Evolutionary conservation across 2,888 invertebrate species (phyloP), one percentile per base, ranked within the genome.

Genomic region (Argyresthia goedartella): DNA sequence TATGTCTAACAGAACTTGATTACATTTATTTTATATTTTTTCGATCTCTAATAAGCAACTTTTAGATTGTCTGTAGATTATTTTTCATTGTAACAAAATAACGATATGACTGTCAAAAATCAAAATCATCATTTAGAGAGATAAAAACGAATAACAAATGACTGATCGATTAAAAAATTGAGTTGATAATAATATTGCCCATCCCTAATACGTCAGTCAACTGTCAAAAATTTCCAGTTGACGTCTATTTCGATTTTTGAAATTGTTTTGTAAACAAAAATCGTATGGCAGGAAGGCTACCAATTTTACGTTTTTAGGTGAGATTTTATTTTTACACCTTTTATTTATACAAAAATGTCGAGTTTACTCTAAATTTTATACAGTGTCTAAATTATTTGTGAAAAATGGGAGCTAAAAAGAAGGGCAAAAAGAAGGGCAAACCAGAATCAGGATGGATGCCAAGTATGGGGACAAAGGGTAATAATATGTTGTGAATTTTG

Each of bases 381-480:
- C 52, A 54, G 57, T 54, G 45, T 7, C 35, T 15, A 35, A 34
- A 52, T 59, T 58, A 25, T 25, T 25, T 25, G 36, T 34, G 11
- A 50, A 69, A 60, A 25, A 52, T 52, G 52, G 35, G 35, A 6
- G 35, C 52, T 11, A 52, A 52, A 52, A 76, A 70, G 58, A 82
- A 84, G 59, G 61, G 64, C 60, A 68, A 67, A 55, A 66, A 62
- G 51, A 76, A 71, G 58, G 81, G 75, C 43, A 73, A 75, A 1
- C 75, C 81, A 9, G 82, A 84, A 56, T 84, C 86, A 68, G 86
- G 85, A 73, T 85, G 86, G 85, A 72, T 64, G 76, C 84, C 86
- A 15, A 84, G 85, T 36, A 76, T 84, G 56, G 80, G 78, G 34
- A 81, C 86, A 1, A 85, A 80, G 75, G 81, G 85, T 85, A 74